Base-by-base conservation (phyloP, 2,888 invertebrate species). In the Apodemia mormo region DNA sequence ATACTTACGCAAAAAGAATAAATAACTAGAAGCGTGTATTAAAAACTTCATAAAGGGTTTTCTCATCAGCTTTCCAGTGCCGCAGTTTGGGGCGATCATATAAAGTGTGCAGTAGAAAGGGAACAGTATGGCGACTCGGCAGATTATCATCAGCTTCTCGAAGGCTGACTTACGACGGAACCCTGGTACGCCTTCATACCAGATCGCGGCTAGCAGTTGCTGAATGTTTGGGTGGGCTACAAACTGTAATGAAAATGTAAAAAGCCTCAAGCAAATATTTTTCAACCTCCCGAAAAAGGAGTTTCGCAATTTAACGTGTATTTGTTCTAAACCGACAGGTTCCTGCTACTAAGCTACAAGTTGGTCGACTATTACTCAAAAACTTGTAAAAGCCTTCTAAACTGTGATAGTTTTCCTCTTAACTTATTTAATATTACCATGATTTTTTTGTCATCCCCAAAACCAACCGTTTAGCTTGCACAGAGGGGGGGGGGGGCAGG, bases 11-110 rank as follows among this genome's bases (percentile, higher is more conserved):
- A 99, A 94, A 87, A 99, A 99, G 91, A 98, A 97, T 76, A 98
- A 91, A 85, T 99, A 99, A 14, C 98, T 98, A 0, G 98, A 96
- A 8, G 98, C 98, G 82, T 99, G 98, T 69, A 98, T 96, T 81
- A 99, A 95, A 86, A 99, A 99, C 90, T 99, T 99, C 96, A 99
- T 98, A 85, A 99, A 99, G 0, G 99, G 99, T 85, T 98, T 97
- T 76, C 97, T 95, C 95, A 98, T 96, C 43, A 98, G 94, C 78
- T 95, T 95, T 0, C 98, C 98, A 8, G 95, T 95, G 5, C 94
- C 91, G 67, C 97, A 97, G 81, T 96, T 96, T 0, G 99, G 99
- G 0, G 96, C 96, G 12, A 98, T 81, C 94, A 98, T 96, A 84
- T 99, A 99, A 65, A 97, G 87, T 1, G 95, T 84, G 79, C 98